Evolutionary conservation across 1,140 invertebrate species (phyloP).

Genomic region (Zaprionus ghesquierei): DNA sequence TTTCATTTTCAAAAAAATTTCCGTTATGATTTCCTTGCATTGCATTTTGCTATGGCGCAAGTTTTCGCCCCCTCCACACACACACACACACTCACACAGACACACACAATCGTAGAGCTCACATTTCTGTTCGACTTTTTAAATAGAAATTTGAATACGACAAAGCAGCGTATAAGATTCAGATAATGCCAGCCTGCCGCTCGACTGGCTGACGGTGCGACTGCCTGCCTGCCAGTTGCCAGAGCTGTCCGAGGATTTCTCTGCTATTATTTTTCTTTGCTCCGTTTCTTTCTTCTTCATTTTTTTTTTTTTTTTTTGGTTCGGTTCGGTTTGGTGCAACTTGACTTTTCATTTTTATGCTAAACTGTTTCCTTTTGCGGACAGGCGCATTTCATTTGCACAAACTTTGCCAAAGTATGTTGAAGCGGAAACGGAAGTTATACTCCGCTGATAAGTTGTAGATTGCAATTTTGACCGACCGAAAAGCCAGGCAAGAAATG

Average conservation of each 20-base stretch:
- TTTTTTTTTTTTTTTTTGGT: neutral
- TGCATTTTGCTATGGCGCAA: conserved; percentile 31
- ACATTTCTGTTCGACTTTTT: conserved; percentile 36
- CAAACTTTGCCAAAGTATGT: conserved; percentile 55
- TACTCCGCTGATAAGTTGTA: conserved; percentile 34
- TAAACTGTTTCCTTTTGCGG: conserved; percentile 66
- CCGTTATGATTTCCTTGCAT: conserved; percentile 59
- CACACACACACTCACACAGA: conserved; percentile 1
- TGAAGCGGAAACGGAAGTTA: conserved; percentile 63
- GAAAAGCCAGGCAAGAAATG: neutral
- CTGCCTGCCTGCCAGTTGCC: conserved; percentile 30
- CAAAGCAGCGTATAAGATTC: conserved; percentile 67
- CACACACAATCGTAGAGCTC: neutral
- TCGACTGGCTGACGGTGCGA: neutral
- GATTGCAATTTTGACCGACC: conserved; percentile 30
- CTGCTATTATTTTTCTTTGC: conserved; percentile 23
- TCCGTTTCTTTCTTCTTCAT: neutral
- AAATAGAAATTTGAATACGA: conserved; percentile 70
- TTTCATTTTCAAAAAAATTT: conserved; percentile 66
- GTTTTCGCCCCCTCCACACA: conserved; percentile 16
- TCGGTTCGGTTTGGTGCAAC: conserved; percentile 19
- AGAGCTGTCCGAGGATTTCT: conserved; percentile 32
- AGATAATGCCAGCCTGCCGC: conserved; percentile 57
- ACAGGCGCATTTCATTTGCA: conserved; percentile 60
- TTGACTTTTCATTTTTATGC: conserved; percentile 69